Base-by-base conservation (phyloP, 37 sponge, comb jelly and placozoan genomes). In the Ephydatia muelleri region DNA sequence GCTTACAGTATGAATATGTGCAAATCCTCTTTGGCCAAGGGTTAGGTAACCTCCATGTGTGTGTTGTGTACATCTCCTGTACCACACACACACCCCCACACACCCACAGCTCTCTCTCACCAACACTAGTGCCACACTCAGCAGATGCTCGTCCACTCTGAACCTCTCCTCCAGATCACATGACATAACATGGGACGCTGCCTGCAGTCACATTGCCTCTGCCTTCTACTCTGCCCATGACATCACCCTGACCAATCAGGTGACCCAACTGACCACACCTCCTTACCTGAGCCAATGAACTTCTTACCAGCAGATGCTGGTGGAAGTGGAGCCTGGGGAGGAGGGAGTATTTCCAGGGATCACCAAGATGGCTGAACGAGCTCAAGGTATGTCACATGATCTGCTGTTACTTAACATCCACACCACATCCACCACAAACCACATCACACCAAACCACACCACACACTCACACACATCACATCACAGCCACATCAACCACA, bases 101-200 rank as follows among this genome's bases (percentile, higher is more conserved):
- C 64, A 71, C 65, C 70, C 72, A 36, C 70, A 85, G 82, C 68
- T 82, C 1, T 34, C 67, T 22, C 29, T 83, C 34, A 77, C 64
- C 40, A 28, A 76, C 31, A 74, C 86, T 3, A 85, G 65, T n/a
- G 94, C 93, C 39, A 93, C 93, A 14, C 36, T 78, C 28, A 93
- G 93, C 68, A 79, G 23, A 35, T 38, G 76, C 27, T 84, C 90
- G 2, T 31, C 79, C 2, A 81, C 80, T 0, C 74, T 76, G 21
- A 84, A 89, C 85, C 69, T 84, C 5, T 75, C 76, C 35, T 49
- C 68, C 3, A 68, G 75, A 14, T 19, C 67, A 30, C 75, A 80
- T 2, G 70, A 38, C 30, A 12, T 86, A 25, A 69, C 67, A 3
- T 77, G 66, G 68, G 79, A 85, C 3, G 26, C 11, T 0, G 78